These are phyloP conservation scores for Drosophila erecta DNA, from an alignment of 1,140 invertebrate genomes.

Conservation along the genomic window DNA sequence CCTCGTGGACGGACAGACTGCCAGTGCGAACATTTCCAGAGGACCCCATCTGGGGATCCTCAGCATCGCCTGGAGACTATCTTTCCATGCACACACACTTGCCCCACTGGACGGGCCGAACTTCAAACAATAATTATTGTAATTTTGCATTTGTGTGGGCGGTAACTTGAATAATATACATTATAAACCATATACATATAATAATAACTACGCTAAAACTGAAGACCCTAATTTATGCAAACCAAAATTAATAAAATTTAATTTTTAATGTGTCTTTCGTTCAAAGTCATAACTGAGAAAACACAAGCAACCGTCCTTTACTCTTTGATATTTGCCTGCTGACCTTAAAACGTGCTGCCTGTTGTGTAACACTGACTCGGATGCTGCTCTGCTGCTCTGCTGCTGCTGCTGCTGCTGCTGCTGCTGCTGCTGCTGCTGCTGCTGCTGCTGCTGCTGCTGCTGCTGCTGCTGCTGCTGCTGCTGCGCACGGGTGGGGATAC, in stretches of 20 bases:
- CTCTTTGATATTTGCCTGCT: conserved; percentile 63
- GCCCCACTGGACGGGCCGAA: conserved; percentile 29
- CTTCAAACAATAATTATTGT: conserved; percentile 81
- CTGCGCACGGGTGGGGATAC: neutral
- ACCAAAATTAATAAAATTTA: conserved; percentile 79
- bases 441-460: conserved; percentile 39
- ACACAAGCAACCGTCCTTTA: conserved; percentile 17
- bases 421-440: neutral
- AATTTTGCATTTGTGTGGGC: conserved; percentile 78
- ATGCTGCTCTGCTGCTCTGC: conserved; percentile 41
- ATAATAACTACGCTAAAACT: conserved; percentile 72
- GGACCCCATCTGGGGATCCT: conserved; percentile 34
- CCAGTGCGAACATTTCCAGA: conserved; percentile 62
- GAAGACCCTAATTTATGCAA: conserved; percentile 75
- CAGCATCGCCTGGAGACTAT: conserved; percentile 31
- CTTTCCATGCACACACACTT: conserved; percentile 11
- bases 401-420: neutral
- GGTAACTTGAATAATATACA: conserved; percentile 48
- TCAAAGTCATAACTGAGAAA: conserved; percentile 77
- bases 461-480: neutral
- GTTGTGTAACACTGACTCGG: conserved; percentile 72
- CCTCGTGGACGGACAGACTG: conserved; percentile 16
- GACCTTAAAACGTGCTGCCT: conserved; percentile 63
- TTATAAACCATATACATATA: conserved; percentile 60
- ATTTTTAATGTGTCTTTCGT: conserved; percentile 84